phyloP scores from a whole-genome alignment of 2,113 vertebrate species.

The Pholis gunnellus region DNA sequence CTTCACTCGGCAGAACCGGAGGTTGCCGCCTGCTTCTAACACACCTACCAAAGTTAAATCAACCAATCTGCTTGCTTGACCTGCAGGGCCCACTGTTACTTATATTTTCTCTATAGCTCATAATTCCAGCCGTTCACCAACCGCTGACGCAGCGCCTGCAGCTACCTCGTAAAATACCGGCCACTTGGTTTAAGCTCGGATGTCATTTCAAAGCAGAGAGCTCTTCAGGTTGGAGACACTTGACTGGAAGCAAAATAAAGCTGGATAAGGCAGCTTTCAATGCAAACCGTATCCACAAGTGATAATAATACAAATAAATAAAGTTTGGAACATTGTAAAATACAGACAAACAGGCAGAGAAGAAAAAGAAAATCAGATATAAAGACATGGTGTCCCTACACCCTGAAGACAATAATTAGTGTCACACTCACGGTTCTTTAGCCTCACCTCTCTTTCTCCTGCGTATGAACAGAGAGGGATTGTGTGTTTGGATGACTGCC shows the following conservation, averaged over 20 bases:
- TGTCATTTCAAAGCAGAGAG: not conserved
- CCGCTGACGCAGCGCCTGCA: too few species aligned
- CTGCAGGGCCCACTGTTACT: not conserved
- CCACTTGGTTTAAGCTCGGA: not conserved
- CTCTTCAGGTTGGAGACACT: not conserved
- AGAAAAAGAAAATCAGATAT: not conserved
- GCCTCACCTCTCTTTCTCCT: slow-evolving; percentile 41
- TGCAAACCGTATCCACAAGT: not conserved
- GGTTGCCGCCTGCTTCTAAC: not conserved
- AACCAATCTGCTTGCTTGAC: not conserved
- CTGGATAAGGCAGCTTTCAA: not conserved
- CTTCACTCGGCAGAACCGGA: too few species aligned
- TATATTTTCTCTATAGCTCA: not conserved
- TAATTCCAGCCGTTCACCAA: not conserved
- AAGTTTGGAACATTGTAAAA: not conserved
- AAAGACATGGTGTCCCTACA: slow-evolving; percentile 23
- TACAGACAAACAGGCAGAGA: not conserved
- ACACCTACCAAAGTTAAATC: not conserved
- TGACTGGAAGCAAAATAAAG: not conserved
- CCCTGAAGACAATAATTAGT: slow-evolving; percentile 54
- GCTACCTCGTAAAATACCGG: not conserved
- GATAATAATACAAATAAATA: not conserved
- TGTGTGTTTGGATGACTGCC: slow-evolving; percentile 44
- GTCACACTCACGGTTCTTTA: slow-evolving; percentile 59
- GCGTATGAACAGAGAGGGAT: slow-evolving; percentile 24